Conservation (phyloP, 2,113 vertebrate species). For the Podarcis raffonei region DNA sequence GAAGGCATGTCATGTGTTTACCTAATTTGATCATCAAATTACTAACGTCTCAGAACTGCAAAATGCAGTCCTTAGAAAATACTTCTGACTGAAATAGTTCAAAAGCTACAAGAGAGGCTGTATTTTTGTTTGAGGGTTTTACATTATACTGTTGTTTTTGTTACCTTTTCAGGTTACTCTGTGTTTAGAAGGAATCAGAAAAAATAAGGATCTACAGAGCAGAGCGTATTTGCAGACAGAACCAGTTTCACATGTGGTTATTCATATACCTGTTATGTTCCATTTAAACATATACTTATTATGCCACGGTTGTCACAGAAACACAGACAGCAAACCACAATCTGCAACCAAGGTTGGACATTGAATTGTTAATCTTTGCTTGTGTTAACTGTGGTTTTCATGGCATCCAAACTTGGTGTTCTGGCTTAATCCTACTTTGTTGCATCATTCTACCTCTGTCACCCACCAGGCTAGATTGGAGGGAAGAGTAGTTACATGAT, state of each 20-base stretch:
- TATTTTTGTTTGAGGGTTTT: not conserved
- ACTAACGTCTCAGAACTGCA: not conserved
- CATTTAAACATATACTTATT: not conserved
- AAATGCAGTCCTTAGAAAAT: not conserved
- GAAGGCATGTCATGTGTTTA: not conserved
- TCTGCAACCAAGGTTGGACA: not conserved
- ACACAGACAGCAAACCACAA: no score
- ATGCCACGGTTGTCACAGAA: not conserved
- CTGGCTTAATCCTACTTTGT: not conserved
- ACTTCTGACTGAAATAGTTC: not conserved
- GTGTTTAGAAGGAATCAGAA: not conserved
- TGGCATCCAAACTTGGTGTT: not conserved
- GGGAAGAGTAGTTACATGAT: not conserved
- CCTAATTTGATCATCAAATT: not conserved
- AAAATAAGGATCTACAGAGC: not conserved
- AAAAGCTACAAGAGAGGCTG: not conserved
- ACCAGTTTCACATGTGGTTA: no score
- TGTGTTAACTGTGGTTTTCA: not conserved
- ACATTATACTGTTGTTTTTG: not conserved
- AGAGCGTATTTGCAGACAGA: no score
- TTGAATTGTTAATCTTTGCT: not conserved
- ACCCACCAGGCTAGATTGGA: not conserved
- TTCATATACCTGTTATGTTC: no score
- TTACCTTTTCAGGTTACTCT: not conserved
- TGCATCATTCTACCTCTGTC: not conserved